Base-by-base conservation (phyloP, 92 coral and sea anemone genomes). In the Porites cylindrica region DNA sequence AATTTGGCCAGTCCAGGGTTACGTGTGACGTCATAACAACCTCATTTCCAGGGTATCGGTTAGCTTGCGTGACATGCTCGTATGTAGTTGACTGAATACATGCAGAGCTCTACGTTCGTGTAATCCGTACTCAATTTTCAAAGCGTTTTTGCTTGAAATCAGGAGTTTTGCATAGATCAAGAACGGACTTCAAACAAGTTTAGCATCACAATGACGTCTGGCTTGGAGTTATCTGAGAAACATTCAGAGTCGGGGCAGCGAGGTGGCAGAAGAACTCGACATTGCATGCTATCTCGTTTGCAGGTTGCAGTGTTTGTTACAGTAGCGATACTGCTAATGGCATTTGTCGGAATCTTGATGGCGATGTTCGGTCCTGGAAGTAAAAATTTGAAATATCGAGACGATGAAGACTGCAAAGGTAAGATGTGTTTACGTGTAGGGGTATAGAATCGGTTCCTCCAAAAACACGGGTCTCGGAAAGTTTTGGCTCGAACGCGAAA, bases 281-380 rank as follows among this genome's bases (percentile, higher is more conserved):
- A n/a, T n/a, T 75, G 51, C 50, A 54, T 53, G 13, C 20, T 20
- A 29, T 64, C 14, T n/a, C 29, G 54, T n/a, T 17, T 13, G 68
- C 76, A 21, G 26, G 12, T 60, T 19, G 19, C 24, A 10, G 5
- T 70, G 21, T 82, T 51, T 32, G 78, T 70, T 54, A 4, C 43
- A 11, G 68, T 82, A 1, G 67, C 65, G 32, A 19, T 82, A 72
- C 6, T 60, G 20, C 52, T 82, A 59, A 43, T 82, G 12, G 86
- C 59, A 7, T 19, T 71, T 10, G 11, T 75, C 63, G 81, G 81
- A n/a, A 51, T 84, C 58, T 50, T 75, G 23, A 64, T 84, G 72
- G 88, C 88, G 7, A 84, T 84, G 88, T 84, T 84, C 52, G 88
- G 88, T 14, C 88, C 88, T 23, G 88, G 88, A 13, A 72, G 81